Base-by-base conservation (phyloP, 1,140 invertebrate genomes). In the Campodea augens region DNA sequence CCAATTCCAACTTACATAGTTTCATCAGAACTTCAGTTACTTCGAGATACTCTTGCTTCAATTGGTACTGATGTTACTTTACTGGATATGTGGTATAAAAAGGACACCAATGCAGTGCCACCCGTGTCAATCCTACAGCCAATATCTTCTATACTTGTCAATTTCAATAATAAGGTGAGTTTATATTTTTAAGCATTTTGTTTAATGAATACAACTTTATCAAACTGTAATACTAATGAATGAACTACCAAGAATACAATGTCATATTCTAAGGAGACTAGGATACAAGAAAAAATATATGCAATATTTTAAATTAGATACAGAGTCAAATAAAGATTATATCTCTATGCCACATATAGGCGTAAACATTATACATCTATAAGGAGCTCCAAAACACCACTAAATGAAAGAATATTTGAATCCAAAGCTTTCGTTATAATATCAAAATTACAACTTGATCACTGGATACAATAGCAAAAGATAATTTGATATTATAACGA, bases 151-250 rank as follows among this genome's bases (percentile, higher is more conserved):
- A 95, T 97, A 57, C 65, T 96, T 5, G 78, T 92, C 48, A 96
- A 98, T 60, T 98, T 97, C 57, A 97, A 96, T 59, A 97, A 97
- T 55, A 97, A 97, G 74, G 90, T 92, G 61, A 45, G 40, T 40
- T 20, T 21, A 12, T 21, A 23, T 15, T 32, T 15, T 7, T 15
- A 15, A 15, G 7, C 27, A 32, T 32, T 10, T 32, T 32, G 27
- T 15, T 32, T 7, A 7, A 10, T 32, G 15, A 10, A 32, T 15
- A 32, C 15, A 32, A 7, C 27, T 32, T n/a, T n/a, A n/a, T n/a
- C n/a, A n/a, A n/a, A 29, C 27, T 29, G 7, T 29, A n/a, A 10
- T 29, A 10, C 7, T 29, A n/a, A n/a, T n/a, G n/a, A n/a, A n/a
- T n/a, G n/a, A n/a, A n/a, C n/a, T n/a, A n/a, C n/a, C n/a, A n/a